Conservation (phyloP, 2,888 invertebrate species). For the Drosophila seclusa region DNA sequence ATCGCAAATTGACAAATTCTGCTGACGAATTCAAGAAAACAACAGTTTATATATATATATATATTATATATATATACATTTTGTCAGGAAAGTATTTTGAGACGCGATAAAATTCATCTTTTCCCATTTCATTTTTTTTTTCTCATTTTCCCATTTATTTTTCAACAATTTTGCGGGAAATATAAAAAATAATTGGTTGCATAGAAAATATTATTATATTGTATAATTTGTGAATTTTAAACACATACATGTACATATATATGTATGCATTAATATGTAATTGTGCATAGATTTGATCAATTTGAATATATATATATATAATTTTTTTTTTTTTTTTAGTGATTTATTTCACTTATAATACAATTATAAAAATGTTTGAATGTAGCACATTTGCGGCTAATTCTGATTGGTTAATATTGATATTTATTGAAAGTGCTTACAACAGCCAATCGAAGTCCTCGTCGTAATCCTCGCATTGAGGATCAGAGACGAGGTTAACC, state of each 20-base stretch:
- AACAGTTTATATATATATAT: neutral
- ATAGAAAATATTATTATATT: neutral
- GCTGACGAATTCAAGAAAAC: neutral
- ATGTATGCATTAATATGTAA: neutral
- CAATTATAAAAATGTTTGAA: neutral
- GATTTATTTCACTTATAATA: neutral
- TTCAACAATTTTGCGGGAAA: neutral
- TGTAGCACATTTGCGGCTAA: neutral
- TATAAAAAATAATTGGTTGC: neutral
- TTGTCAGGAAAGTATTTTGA: neutral
- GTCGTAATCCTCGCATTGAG: slow-evolving; percentile 9
- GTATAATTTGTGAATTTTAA: neutral
- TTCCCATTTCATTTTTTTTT: neutral
- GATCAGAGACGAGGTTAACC: slow-evolving; percentile 21
- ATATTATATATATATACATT: neutral
- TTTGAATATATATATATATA: too few species aligned
- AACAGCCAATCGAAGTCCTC: slow-evolving; percentile 34
- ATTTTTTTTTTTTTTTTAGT: neutral
- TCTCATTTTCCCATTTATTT: neutral
- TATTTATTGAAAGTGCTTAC: neutral
- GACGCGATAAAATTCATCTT: neutral
- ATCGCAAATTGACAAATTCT: neutral
- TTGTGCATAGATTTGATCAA: neutral
- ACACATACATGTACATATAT: neutral
- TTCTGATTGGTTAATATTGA: neutral